Base-by-base conservation (phyloP, 2,888 invertebrate species). In the Tanytarsus gracilentus region DNA sequence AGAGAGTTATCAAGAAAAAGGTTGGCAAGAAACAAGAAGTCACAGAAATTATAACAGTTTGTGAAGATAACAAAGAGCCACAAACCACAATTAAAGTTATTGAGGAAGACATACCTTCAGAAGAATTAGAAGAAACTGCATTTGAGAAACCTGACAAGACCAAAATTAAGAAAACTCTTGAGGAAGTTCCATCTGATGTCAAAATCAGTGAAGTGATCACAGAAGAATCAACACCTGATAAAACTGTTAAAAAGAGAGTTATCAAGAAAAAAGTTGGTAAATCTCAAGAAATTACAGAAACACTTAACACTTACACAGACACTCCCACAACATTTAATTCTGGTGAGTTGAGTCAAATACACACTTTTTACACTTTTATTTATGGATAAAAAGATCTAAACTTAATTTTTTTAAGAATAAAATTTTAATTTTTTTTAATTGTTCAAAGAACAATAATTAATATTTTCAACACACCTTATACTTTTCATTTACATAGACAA, bases 1-100 rank as follows among this genome's bases (percentile, higher is more conserved):
- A 68, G 63, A 67, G 69, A 21, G 65, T 67, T 0, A 71, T 72
- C 27, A 70, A 69, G 63, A 70, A 70, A 63, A 65, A 65, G 39
- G 64, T 66, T 56, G 70, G 67, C 63, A 63, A 68, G 48, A 71
- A 70, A 66, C 67, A 69, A 63, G 71, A 70, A 66, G 66, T 65
- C 16, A 71, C 71, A 3, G 69, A 71, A 65, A 69, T 71, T 9
- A 52, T 65, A 21, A 64, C 64, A 2, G 61, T 65, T 5, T 62
- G 65, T 61, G 66, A 67, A 62, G 66, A 67, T 25, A 66, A 67
- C 29, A 63, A 63, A 4, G 65, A 67, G 16, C 71, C 71, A n/a
- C 60, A 68, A 44, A 67, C 65, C 5, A 66, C 66, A 4, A 62
- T 64, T 0, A 70, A 69, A 50, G 68, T 73, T 6, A 66, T 67